Evolutionary conservation across 2,888 invertebrate genomes (phyloP), one percentile per base, ranked within the genome.

Genomic region (Eumacrocentrus americanus): DNA sequence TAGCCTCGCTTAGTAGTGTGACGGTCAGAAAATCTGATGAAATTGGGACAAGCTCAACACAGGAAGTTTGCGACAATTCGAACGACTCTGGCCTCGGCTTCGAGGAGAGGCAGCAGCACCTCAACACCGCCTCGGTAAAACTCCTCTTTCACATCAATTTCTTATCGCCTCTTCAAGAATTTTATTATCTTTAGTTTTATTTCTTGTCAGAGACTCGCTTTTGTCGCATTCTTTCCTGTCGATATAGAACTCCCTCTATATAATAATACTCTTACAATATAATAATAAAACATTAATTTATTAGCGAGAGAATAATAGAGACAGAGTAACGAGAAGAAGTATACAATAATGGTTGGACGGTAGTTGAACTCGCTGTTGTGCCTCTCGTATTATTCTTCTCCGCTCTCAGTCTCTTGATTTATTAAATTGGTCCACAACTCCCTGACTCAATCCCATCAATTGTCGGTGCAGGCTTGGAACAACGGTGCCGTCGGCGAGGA

Each of bases 31-130:
- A 65, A 81, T 83, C 81, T 81, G 83, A 75, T 85, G 85, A 84
- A 68, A 78, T 84, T 66, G 83, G 83, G 52, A 81, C 72, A 42
- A 81, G 71, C 20, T 72, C 77, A 63, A 69, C 81, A 65, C 80
- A 83, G 70, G 86, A 84, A 77, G 87, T 88, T 63, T 91, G 92
- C 79, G 93, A 94, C 80, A 93, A 91, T 82, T 94, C 93, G 65
- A 93, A 92, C 83, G 94, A 94, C 82, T 94, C 94, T 69, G 94
- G 94, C 25, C 86, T 94, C 69, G 94, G 93, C 60, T 91, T 91
- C 67, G 94, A 94, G 79, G 89, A 90, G 71, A 87, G 89, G 71
- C 83, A 85, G 68, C 87, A 88, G 72, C 81, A 83, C 67, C 78
- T 73, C 66, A 73, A 61, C 62, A 73, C 63, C 67, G 35, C 64